Base-by-base conservation (phyloP, 2,888 invertebrate species). In the Hypomecis atomaria region DNA sequence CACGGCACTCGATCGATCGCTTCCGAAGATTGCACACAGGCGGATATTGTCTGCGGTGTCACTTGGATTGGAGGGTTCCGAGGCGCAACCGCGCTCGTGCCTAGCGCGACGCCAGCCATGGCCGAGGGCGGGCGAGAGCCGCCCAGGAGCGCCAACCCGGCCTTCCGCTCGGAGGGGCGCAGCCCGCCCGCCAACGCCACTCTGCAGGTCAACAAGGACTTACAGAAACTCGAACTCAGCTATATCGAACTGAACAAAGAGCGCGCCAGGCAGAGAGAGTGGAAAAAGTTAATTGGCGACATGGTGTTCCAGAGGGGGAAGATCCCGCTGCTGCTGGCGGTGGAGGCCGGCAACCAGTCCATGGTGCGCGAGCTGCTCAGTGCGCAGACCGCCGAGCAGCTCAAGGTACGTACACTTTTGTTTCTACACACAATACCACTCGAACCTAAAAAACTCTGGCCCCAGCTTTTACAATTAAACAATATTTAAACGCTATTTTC, bases 281-380 rank as follows among this genome's bases (percentile, higher is more conserved):
- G 94, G 94, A 92, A 92, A 88, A 93, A 89, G 86, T 77, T 94
- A 93, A 93, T 94, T 80, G 90, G 92, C 84, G 93, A 93, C 87
- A 86, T 93, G 90, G 89, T 93, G 85, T 94, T 94, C 77, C 94
- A 98, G 98, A 96, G 96, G 89, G 98, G 98, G 72, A 97, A 97
- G 93, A 96, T 99, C 81, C 98, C 99, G 75, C 93, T 99, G 82
- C 95, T 99, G 83, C 94, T 98, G 87, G 98, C 99, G 61, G 97
- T 98, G 77, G 98, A 99, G 90, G 97, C 97, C 37, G 99, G 99
- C 59, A 99, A 99, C 93, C 96, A 98, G 90, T 97, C 97, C 72
- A 98, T 99, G 95, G 97, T 98, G 84, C 95, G 98, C 73, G 98
- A 99, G 89, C 94, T 99, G 59, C 94, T 99, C 72, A 95, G 96